Evolutionary conservation across 2,888 invertebrate genomes (phyloP), one percentile per base, ranked within the genome.

Genomic region (Exocentrus adspersus): DNA sequence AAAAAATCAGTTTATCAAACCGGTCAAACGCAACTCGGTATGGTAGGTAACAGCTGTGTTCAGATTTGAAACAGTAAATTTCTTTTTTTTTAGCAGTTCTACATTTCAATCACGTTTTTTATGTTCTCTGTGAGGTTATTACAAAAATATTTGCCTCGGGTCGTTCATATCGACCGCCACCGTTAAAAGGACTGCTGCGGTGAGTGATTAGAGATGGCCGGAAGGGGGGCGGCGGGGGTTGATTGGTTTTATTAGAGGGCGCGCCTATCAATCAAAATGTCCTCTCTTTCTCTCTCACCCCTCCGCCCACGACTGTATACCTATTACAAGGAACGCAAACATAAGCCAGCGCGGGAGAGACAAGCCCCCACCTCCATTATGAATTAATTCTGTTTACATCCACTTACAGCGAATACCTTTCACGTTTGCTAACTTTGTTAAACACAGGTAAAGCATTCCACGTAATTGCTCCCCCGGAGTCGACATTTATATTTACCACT

Each of bases 161-260:
- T 7, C 24, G 3, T 3, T 7, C 7, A 24, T 5, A 24, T 37
- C 37, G 46, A n/a, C 20, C 56, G 50, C 56, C 56, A 50, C 56
- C 53, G 56, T 16, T 16, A 65, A 61, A 63, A 64, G 61, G 66
- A 62, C n/a, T n/a, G 42, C 64, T 64, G n/a, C n/a, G 65, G 64
- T 68, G 72, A 71, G 71, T 74, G 75, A 76, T 75, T 76, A 74
- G 74, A 75, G 71, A 72, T 68, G 70, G 70, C 71, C 70, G 68
- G n/a, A n/a, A n/a, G 65, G 66, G 69, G 67, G 69, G 53, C 46
- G 42, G 57, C 57, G 53, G 71, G 68, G 70, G 68, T 66, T 73
- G 76, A 75, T 75, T 75, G 75, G 75, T 75, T 75, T 74, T 76
- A 76, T 75, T 75, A 75, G 70, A 63, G 70, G 70, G 67, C 68